A percentile compares a stretch with the other conserved stretches of the same genome.
Conservation (phyloP, 2,797 vertebrate species). For the Phalanger gymnotis region DNA sequence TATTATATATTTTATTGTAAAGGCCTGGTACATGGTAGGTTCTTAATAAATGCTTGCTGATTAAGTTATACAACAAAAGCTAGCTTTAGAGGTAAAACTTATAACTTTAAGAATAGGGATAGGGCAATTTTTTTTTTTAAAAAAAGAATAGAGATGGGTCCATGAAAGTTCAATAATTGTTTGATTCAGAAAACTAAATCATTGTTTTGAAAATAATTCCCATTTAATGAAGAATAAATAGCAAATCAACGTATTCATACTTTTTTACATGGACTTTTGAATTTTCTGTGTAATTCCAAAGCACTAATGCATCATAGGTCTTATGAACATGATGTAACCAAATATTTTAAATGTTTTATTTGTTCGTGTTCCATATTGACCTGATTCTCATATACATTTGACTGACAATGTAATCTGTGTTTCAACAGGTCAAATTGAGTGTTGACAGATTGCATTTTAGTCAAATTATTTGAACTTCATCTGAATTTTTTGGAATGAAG, state of each 20-base stretch:
- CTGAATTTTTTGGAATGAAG: conserved; percentile 10
- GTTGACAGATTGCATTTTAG: background rate
- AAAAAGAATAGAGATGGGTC: background rate
- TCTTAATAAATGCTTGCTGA: background rate
- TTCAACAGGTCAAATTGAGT: background rate
- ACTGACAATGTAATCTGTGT: background rate
- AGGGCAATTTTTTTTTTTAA: no score
- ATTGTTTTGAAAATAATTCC: background rate
- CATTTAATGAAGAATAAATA: background rate
- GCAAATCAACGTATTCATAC: conserved; percentile 9
- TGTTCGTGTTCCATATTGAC: background rate
- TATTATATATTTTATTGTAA: no score
- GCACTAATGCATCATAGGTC: background rate
- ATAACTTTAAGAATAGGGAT: background rate
- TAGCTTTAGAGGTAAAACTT: background rate
- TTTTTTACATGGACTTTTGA: background rate
- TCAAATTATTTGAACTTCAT: conserved; percentile 11
- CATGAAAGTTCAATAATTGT: background rate
- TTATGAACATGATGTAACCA: background rate
- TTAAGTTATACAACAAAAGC: background rate
- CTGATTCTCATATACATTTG: conserved; percentile 32
- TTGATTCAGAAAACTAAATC: background rate
- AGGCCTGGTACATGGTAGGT: background rate
- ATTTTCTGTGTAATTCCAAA: background rate
- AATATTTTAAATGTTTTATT: background rate